phyloP scores from a whole-genome alignment of 1,140 invertebrate genomes.

The Bathynomus jamesi region DNA sequence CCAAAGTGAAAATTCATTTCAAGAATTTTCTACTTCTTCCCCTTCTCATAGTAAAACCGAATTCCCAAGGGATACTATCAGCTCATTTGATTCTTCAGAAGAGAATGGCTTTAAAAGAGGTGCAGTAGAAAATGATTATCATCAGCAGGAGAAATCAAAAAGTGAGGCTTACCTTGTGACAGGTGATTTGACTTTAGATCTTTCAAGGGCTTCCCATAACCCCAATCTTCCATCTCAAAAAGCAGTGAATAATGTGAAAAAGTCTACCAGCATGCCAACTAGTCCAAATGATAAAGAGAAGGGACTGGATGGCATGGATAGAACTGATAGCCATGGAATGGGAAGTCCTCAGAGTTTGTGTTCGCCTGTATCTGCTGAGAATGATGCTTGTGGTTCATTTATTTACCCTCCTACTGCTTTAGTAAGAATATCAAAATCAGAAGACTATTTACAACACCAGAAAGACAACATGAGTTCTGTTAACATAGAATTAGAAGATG shows the following conservation, averaged over 20 bases:
- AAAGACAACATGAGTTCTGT: slow-evolving; percentile 69
- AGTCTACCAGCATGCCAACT: slow-evolving; percentile 28
- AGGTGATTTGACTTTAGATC: slow-evolving; percentile 86
- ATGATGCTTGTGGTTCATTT: slow-evolving; percentile 38
- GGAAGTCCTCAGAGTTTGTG: slow-evolving; percentile 29
- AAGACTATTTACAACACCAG: slow-evolving; percentile 73
- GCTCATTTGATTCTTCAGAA: neutral
- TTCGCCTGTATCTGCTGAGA: slow-evolving; percentile 31
- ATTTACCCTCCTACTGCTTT: slow-evolving; percentile 44
- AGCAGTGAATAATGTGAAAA: slow-evolving; percentile 22
- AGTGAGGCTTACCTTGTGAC: slow-evolving; percentile 96
- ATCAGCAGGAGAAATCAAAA: slow-evolving; percentile 39
- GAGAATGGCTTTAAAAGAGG: neutral
- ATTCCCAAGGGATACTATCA: neutral
- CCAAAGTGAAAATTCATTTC: slow-evolving; percentile 17
- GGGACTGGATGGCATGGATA: neutral
- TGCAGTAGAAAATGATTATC: slow-evolving; percentile 19
- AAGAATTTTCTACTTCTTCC: slow-evolving; percentile 9
- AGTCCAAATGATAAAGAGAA: slow-evolving; percentile 27
- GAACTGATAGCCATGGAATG: slow-evolving; percentile 19
- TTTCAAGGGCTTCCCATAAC: slow-evolving; percentile 65
- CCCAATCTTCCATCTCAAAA: slow-evolving; percentile 30
- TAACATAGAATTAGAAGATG: slow-evolving; percentile 76
- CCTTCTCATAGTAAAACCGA: slow-evolving; percentile 1
- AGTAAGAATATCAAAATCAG: slow-evolving; percentile 70